Conservation (phyloP, 2,113 vertebrate species). For the Macaca fascicularis region DNA sequence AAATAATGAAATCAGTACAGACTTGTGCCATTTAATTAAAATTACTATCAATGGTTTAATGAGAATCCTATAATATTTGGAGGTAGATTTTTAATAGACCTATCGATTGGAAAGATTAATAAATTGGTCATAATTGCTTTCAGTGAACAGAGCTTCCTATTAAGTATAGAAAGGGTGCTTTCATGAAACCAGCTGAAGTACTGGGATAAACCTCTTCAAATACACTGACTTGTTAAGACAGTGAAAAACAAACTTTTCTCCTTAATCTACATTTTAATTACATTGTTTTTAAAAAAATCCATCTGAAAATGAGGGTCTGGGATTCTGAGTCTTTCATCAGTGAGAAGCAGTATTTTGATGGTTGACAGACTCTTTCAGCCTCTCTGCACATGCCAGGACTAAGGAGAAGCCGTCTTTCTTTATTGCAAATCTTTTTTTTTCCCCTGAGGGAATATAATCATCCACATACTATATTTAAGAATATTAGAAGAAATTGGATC, state of each 20-base stretch:
- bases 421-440: not conserved
- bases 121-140: not conserved
- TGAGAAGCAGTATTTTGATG: not conserved
- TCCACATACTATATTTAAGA: not conserved
- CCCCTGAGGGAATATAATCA: not conserved
- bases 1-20: constrained; percentile 24
- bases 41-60: not conserved
- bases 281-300: not conserved
- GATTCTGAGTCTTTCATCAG: not conserved
- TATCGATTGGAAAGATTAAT: not conserved
- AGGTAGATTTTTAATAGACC: not conserved
- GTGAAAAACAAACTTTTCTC: not conserved
- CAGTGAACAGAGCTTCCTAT: not conserved
- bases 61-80: constrained; percentile 8
- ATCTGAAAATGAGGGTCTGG: not conserved
- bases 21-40: constrained; percentile 37
- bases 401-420: not conserved
- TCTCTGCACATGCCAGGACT: not conserved
- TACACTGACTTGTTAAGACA: not conserved
- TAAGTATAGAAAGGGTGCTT: not conserved
- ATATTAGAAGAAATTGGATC: not conserved
- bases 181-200: not conserved
- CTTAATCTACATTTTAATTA: not conserved
- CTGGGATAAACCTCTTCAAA: not conserved
- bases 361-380: not conserved